Evolutionary conservation across 1,140 invertebrate species (phyloP).

Genomic region (Caenorhabditis brenneri): DNA sequence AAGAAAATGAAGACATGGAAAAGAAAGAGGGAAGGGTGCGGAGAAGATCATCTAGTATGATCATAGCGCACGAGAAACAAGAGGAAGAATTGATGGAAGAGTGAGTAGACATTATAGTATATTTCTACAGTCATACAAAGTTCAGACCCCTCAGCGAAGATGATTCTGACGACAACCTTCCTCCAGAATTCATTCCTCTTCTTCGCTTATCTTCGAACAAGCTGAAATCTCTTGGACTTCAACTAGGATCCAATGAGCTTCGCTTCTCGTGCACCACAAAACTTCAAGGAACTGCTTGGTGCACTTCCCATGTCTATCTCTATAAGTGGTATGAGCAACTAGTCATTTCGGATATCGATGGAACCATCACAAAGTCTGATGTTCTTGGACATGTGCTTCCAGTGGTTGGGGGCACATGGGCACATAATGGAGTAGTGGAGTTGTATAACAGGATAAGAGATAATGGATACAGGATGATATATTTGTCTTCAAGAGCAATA

Average conservation of each 20-base stretch:
- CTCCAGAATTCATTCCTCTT: background rate
- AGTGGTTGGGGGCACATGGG: constrained; percentile 95
- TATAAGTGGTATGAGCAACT: constrained; percentile 96
- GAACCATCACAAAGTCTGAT: constrained; percentile 99
- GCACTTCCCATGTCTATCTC: constrained; percentile 93
- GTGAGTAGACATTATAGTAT: too few species aligned
- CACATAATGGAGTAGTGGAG: constrained; percentile 93
- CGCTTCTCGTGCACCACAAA: constrained; percentile 97
- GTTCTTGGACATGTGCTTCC: constrained; percentile 97
- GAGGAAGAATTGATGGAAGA: background rate
- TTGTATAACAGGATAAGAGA: constrained; percentile 94
- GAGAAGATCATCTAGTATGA: background rate
- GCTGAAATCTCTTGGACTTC: constrained; percentile 78
- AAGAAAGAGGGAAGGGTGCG: background rate
- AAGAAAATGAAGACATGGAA: background rate
- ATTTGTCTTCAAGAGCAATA: constrained; percentile 95
- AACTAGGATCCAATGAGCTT: constrained; percentile 91
- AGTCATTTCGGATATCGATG: constrained; percentile 98
- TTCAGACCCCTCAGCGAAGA: background rate
- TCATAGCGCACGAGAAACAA: background rate
- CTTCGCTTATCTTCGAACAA: constrained; percentile 87
- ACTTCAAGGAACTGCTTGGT: constrained; percentile 94
- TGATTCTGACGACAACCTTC: background rate
- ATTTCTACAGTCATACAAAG: too few species aligned
- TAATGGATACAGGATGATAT: constrained; percentile 80